Evolutionary conservation across 2,113 vertebrate species (phyloP).

Genomic region (Opisthocomus hoazin): DNA sequence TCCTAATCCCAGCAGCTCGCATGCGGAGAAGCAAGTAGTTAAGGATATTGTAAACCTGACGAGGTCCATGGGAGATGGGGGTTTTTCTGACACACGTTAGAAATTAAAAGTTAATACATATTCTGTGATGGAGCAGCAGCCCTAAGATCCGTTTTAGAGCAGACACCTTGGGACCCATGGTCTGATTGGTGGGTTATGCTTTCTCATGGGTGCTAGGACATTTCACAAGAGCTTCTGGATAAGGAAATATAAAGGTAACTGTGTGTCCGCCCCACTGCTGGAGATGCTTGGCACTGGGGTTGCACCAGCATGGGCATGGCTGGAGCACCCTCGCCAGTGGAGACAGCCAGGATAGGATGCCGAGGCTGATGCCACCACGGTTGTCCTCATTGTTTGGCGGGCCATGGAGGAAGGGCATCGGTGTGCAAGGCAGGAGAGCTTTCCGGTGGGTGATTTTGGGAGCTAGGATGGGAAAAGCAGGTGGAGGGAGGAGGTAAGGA

Average conservation of each 20-base stretch:
- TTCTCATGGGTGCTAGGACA: neutral
- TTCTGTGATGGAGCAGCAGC: neutral
- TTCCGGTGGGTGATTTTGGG: neutral
- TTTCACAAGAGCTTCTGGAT: neutral
- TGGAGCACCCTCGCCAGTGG: neutral
- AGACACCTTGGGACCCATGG: fast-evolving
- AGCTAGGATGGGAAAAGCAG: neutral
- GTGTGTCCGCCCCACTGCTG: fast-evolving
- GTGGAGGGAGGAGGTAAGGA: neutral
- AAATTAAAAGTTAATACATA: neutral
- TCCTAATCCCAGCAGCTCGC: neutral
- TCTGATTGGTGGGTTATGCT: neutral
- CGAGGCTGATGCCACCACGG: neutral
- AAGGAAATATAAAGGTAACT: neutral
- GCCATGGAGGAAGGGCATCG: fast-evolving
- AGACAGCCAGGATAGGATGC: neutral
- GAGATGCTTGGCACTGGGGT: neutral
- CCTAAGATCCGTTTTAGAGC: neutral
- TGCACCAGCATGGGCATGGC: neutral
- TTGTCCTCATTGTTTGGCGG: neutral
- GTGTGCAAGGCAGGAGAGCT: neutral
- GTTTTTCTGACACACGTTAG: neutral
- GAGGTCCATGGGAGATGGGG: neutral
- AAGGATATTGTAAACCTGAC: neutral
- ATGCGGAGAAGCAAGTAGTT: neutral